Evolutionary conservation across 2,888 invertebrate genomes (phyloP), one percentile per base, ranked within the genome.

Genomic region (Calameuta idolon): DNA sequence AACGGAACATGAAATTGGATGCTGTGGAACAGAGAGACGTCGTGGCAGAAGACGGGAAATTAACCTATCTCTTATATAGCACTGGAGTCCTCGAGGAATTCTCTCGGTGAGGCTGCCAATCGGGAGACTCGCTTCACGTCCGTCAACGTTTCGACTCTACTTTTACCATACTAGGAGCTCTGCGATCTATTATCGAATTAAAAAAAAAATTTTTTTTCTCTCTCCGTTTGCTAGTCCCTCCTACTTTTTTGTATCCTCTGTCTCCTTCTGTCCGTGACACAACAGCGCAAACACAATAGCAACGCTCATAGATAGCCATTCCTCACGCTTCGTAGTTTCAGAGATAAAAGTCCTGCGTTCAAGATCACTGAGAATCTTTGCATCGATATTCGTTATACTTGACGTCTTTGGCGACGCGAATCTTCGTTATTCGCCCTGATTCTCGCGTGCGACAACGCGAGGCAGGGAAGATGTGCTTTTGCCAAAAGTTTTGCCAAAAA

Each of bases 291-390:
- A 87, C 86, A 89, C 87, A 89, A 89, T 87, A 89, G 88, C 88
- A 85, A 87, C 85, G 88, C 87, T 89, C 84, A 87, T 89, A 89
- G 87, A 89, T 88, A 88, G 89, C 85, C 84, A 85, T 87, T 89
- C 33, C 83, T 87, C 87, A 89, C 87, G 87, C 87, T 88, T 87
- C 87, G 86, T 88, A 87, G 89, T 88, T 89, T 88, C 86, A 88
- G 80, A 85, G 81, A 84, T 83, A 76, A 82, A 81, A 40, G 15
- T 40, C 15, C 40, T 40, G 40, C 40, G 40, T 15, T 40, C 15
- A 40, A 40, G 15, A 5, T 40, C 40, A 40, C 40, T 40, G 40
- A 40, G 15, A 15, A 40, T 15, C 40, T 40, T 15, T 40, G 40
- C 40, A 40, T 40, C 40, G 40, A 40, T 40, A 40, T 40, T 40